Conservation (phyloP, 2,888 invertebrate genomes). For the Drosophila anomalata region DNA sequence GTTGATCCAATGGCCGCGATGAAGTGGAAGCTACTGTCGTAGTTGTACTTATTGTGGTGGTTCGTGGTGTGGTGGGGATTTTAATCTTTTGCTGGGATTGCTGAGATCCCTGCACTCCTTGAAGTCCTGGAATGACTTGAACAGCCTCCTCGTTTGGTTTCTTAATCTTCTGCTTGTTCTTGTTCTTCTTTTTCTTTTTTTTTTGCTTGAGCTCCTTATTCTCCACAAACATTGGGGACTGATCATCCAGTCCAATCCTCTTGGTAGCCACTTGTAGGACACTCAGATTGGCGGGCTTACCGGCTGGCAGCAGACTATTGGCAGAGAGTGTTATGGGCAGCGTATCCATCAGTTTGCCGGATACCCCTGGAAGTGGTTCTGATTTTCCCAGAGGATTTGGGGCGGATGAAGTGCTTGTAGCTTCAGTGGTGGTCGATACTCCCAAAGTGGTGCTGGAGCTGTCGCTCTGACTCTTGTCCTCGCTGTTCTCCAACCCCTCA, state of each 20-base stretch:
- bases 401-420: background rate
- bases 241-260: conserved; percentile 64
- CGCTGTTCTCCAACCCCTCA: conserved; percentile 33
- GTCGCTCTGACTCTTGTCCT: conserved; percentile 3
- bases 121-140: background rate
- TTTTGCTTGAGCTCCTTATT: conserved; percentile 82
- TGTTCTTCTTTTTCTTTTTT: conserved; percentile 81
- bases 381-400: conserved; percentile 25
- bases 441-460: background rate
- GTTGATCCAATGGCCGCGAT: conserved; percentile 62
- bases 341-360: conserved; percentile 64
- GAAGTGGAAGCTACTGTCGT: conserved; percentile 26
- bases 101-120: conserved; percentile 7
- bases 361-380: conserved; percentile 46
- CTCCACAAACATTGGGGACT: conserved; percentile 77
- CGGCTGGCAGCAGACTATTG: conserved; percentile 62
- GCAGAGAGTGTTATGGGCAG: conserved; percentile 55
- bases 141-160: conserved; percentile 74
- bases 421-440: conserved; percentile 27
- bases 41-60: conserved; percentile 51
- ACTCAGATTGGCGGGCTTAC: conserved; percentile 61
- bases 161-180: conserved; percentile 80
- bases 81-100: conserved; percentile 72
- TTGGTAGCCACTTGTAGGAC: conserved; percentile 68
- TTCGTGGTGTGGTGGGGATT: conserved; percentile 77